Conservation (phyloP, 2,888 invertebrate genomes). For the Pachliopta kotzebuea region DNA sequence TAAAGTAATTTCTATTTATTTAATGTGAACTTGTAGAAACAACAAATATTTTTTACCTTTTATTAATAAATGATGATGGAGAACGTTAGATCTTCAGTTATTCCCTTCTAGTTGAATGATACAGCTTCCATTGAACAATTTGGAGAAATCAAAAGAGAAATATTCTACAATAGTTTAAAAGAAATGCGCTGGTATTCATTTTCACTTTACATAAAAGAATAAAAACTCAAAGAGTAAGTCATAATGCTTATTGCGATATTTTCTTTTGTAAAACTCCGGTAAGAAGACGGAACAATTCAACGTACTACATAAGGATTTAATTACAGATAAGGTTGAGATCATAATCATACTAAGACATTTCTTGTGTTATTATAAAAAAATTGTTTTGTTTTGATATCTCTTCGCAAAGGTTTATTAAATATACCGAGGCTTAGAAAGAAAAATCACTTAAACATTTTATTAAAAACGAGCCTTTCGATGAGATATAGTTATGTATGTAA, state of each 20-base stretch:
- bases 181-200: too few species aligned
- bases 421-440: background rate
- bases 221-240: background rate
- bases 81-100: too few species aligned
- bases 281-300: background rate
- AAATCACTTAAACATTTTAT: background rate
- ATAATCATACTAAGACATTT: background rate
- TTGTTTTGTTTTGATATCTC: background rate
- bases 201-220: background rate
- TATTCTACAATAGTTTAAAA: too few species aligned
- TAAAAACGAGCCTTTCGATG: too few species aligned
- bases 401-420: background rate
- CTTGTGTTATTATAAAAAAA: background rate
- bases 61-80: background rate
- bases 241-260: background rate
- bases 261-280: background rate
- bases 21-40: too few species aligned
- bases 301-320: constrained; percentile 13
- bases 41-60: too few species aligned
- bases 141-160: too few species aligned
- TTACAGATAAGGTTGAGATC: constrained; percentile 20
- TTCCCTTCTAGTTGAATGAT: too few species aligned
- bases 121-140: too few species aligned
- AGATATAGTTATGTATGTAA: too few species aligned
- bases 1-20: too few species aligned